Conservation (phyloP, 2,888 invertebrate genomes). For the Itoplectis maculator region DNA sequence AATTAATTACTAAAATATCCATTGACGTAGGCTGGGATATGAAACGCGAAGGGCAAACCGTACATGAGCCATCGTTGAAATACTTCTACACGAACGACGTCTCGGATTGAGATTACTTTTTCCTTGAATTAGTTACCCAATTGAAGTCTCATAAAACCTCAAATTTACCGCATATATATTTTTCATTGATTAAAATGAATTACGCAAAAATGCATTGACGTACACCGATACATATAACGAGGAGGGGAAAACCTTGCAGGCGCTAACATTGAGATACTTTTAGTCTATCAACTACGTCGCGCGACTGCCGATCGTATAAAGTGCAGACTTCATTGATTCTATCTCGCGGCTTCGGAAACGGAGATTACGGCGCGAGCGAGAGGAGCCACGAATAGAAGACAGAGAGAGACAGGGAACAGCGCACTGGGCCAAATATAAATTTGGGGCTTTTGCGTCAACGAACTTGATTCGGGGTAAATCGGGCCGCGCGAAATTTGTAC, state of each 20-base stretch:
- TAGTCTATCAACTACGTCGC: not conserved
- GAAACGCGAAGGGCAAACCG: not conserved
- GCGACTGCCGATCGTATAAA: not conserved
- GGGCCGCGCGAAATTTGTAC: not conserved
- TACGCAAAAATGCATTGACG: too few relatives aligned
- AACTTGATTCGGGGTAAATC: conserved; percentile 63
- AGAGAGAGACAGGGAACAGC: conserved; percentile 12
- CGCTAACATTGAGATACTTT: not conserved
- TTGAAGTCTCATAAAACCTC: too few relatives aligned
- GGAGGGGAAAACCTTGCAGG: not conserved
- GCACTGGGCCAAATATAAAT: conserved; percentile 57
- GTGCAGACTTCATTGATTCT: conserved; percentile 1
- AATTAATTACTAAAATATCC: too few relatives aligned
- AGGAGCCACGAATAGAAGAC: not conserved
- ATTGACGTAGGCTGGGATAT: too few relatives aligned
- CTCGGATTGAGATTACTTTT: too few relatives aligned
- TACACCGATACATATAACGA: too few relatives aligned
- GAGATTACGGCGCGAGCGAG: not conserved
- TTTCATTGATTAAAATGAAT: too few relatives aligned
- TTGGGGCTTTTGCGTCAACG: conserved; percentile 66
- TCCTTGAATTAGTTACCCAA: too few relatives aligned
- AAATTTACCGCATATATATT: too few relatives aligned
- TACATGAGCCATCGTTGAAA: not conserved
- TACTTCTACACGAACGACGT: not conserved
- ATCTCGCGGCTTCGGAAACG: not conserved